Base-by-base conservation (phyloP, 2,888 invertebrate genomes). In the Chelonus formosanus region DNA sequence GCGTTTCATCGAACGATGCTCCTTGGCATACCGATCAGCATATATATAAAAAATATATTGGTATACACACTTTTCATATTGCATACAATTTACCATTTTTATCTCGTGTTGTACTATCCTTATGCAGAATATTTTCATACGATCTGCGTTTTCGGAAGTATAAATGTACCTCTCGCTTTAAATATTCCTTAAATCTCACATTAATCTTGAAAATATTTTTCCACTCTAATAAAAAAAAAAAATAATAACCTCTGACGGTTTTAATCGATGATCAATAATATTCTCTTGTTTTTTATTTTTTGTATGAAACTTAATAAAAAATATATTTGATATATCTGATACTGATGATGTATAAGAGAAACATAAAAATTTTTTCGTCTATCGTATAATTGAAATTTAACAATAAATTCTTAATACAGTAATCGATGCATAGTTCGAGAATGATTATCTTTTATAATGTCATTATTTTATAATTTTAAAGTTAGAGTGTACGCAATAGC, bases 31-130 rank as follows among this genome's bases (percentile, higher is more conserved):
- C 75, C 77, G 71, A 77, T 77, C 35, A 76, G 78, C 78, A 20
- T 20, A 20, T 20, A 80, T 81, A 82, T 81, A 82, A 82, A 82
- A 82, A 82, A 82, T 82, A 82, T 82, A 81, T 81, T 80, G 78
- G 77, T 80, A 79, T 79, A 80, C 77, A 76, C 80, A 78, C 76
- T 76, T 78, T 80, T 77, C 77, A 72, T 79, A 81, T 80, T 78
- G 79, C 80, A 79, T 80, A 77, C 76, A 73, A 75, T 78, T 78
- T 76, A 77, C 74, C 73, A 73, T 74, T 76, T 76, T 74, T 73
- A 75, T 73, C 44, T 69, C 69, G 66, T 71, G 70, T 73, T 68
- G 71, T 75, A 72, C 75, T 69, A 74, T 71, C 69, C 70, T 67
- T 63, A 70, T 74, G 67, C 67, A 63, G 73, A 67, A 43, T 20